Base-by-base conservation (phyloP, 1,140 invertebrate species). In the Brachionus manjavacas region DNA sequence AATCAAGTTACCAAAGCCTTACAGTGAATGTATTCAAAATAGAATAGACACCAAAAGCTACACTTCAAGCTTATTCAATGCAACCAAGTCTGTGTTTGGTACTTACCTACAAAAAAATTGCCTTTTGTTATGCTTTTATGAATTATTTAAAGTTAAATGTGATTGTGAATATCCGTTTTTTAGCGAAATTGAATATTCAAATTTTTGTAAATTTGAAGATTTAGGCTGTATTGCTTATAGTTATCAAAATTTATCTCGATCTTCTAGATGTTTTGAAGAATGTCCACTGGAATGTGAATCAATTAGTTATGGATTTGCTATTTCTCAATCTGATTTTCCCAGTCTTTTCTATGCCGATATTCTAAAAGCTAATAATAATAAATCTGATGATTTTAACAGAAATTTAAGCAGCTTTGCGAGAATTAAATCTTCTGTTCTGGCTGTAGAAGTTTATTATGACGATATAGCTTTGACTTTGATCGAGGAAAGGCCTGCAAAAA, bases 221-320 rank as follows among this genome's bases (percentile, higher is more conserved):
- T 39, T 35, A 1, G 12, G 12, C 2, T 70, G 28, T 7, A n/a
- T n/a, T 16, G 6, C 0, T 39, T 0, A 14, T 35, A 14, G 12
- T 31, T 70, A 70, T 70, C 0, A 28, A 4, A 39, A 70, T 35
- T 70, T 28, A 4, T 14, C 28, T 35, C 14, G 16, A 11, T 16
- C 66, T 31, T 8, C 14, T 6, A 46, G 46, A 25, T 78, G 74
- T 46, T 20, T 49, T 25, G 16, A 46, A 25, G 31, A 78, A 20
- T 78, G 74, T 43, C 74, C 74, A 55, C 11, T 14, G 16, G 74
- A 78, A 78, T 78, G 74, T n/a, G 39, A 78, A 28, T 41, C 74
- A 78, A 20, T 78, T 6, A 28, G 4, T 1, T 78, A 78, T 55
- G 12, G 4, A 1, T 78, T n/a, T 23, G 1, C 20, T 11, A 41